These are phyloP conservation scores for Nibea albiflora DNA, from an alignment of 2,113 vertebrate species.

Conservation along the genomic window DNA sequence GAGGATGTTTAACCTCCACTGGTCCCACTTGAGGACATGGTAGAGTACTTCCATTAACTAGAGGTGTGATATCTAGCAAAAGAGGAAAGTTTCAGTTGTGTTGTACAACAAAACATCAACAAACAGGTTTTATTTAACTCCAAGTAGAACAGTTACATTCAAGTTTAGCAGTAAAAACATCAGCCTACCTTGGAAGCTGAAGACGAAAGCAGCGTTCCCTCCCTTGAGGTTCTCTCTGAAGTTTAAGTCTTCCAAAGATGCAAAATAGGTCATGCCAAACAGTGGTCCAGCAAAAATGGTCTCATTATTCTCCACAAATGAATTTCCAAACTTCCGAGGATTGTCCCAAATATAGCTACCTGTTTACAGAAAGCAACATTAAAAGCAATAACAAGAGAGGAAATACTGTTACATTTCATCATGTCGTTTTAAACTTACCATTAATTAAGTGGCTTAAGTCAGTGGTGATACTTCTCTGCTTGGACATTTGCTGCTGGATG, in stretches of 20 bases:
- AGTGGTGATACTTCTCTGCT: too few relatives aligned
- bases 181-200: slow-evolving; percentile 85
- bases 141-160: neutral
- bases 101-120: neutral
- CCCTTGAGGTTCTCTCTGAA: slow-evolving; percentile 87
- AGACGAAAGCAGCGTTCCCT: slow-evolving; percentile 77
- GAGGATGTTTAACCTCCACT: neutral
- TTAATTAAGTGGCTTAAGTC: too few relatives aligned
- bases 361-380: too few relatives aligned
- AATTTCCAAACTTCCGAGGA: too few relatives aligned
- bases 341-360: too few relatives aligned
- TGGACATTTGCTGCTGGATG: too few relatives aligned
- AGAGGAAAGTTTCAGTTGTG: neutral
- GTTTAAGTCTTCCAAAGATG: slow-evolving; percentile 57
- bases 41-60: slow-evolving; percentile 34
- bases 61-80: slow-evolving; percentile 51
- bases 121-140: neutral
- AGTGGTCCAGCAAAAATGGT: neutral
- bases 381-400: too few relatives aligned
- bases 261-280: accelerated
- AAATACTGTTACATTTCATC: too few relatives aligned
- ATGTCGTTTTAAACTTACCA: too few relatives aligned
- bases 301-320: too few relatives aligned
- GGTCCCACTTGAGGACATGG: slow-evolving; percentile 37
- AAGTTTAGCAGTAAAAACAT: neutral